Evolutionary conservation across 2,113 vertebrate genomes (phyloP).

Genomic region (Calonectris borealis): DNA sequence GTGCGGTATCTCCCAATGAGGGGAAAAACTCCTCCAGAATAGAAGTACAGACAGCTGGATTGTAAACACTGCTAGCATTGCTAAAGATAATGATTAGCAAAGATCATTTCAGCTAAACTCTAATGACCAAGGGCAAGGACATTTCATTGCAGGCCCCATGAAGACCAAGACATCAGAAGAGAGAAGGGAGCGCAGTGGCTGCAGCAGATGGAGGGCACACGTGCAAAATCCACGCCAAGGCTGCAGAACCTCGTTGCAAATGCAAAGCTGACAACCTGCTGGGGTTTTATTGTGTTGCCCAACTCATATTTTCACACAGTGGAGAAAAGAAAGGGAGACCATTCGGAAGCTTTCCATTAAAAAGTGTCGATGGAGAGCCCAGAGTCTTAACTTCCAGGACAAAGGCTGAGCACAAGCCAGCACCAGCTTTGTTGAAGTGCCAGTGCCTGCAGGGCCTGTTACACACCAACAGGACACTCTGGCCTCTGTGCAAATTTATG

Average conservation of each 20-base stretch:
- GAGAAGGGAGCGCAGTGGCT: background rate
- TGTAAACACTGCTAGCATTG: background rate
- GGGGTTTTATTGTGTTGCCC: background rate
- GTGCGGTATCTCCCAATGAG: background rate
- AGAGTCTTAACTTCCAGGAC: background rate
- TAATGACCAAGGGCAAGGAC: background rate
- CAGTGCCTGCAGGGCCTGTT: background rate
- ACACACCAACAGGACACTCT: background rate
- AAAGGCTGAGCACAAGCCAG: background rate
- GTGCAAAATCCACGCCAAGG: background rate
- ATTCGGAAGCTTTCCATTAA: background rate
- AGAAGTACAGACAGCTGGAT: background rate
- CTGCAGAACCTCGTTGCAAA: background rate
- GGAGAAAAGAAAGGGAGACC: background rate
- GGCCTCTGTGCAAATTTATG: background rate
- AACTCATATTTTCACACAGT: background rate
- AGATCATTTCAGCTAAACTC: background rate
- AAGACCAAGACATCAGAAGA: background rate
- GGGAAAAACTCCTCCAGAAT: background rate
- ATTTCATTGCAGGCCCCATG: background rate
- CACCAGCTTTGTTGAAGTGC: background rate
- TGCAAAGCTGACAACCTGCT: background rate
- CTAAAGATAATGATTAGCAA: background rate
- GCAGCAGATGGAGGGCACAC: background rate
- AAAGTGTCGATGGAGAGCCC: background rate